These are phyloP conservation scores for Percopsis transmontana DNA, from an alignment of 2,113 vertebrate species.

Conservation along the genomic window DNA sequence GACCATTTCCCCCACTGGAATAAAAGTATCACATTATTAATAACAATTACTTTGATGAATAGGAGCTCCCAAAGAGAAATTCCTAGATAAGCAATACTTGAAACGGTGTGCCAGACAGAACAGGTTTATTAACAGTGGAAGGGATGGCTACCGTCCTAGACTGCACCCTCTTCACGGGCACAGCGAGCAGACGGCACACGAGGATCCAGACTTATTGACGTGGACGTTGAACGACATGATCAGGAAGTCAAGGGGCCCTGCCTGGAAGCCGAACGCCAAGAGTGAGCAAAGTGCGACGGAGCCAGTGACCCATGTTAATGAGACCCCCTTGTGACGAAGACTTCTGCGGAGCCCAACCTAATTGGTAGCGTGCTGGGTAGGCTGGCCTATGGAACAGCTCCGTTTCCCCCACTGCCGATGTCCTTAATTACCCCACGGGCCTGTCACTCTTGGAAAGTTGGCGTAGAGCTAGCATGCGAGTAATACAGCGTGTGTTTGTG, in stretches of 20 bases:
- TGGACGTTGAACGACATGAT: too few relatives aligned
- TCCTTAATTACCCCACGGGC: conserved; percentile 55
- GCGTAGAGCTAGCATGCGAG: not conserved
- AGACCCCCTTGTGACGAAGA: conserved; percentile 50
- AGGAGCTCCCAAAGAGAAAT: too few relatives aligned
- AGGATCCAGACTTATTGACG: too few relatives aligned
- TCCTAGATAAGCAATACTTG: too few relatives aligned
- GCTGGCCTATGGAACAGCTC: conserved; percentile 44
- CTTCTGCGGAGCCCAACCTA: conserved; percentile 53
- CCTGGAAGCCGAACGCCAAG: conserved; percentile 16
- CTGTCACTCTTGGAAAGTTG: conserved; percentile 53
- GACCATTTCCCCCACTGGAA: too few relatives aligned
- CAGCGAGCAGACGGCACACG: too few relatives aligned
- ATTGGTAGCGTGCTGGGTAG: conserved; percentile 38
- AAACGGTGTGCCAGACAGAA: too few relatives aligned
- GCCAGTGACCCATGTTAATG: conserved; percentile 52
- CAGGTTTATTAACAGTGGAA: too few relatives aligned
- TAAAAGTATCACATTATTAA: too few relatives aligned
- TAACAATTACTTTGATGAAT: too few relatives aligned
- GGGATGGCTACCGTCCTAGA: too few relatives aligned
- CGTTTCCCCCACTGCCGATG: conserved; percentile 62
- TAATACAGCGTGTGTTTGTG: not conserved
- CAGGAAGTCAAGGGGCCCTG: not conserved
- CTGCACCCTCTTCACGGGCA: too few relatives aligned
- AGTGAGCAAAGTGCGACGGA: conserved; percentile 32